Percentiles rank a stretch among this genome's conserved stretches.
Conservation (phyloP, 2,888 invertebrate species). For the Galeruca laticollis region DNA sequence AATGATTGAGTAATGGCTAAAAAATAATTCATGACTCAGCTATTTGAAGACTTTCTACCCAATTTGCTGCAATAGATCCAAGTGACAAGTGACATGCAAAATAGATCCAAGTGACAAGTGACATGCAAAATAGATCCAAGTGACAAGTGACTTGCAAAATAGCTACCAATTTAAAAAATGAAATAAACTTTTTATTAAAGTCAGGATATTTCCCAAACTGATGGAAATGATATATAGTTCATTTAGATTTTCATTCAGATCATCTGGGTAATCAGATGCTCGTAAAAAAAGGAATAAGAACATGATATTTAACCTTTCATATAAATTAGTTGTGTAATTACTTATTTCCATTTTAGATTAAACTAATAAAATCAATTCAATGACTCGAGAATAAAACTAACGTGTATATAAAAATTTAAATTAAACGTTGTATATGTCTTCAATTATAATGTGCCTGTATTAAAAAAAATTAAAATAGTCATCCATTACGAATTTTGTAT, state of each 20-base stretch:
- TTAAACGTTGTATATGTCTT: no score
- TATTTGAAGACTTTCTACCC: slow-evolving; percentile 17
- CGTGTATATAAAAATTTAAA: neutral
- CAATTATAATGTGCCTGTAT: no score
- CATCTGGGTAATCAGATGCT: neutral
- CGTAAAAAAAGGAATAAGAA: neutral
- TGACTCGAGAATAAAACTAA: neutral
- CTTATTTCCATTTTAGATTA: neutral
- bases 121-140: slow-evolving; percentile 17
- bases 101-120: slow-evolving; percentile 18
- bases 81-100: slow-evolving; percentile 28
- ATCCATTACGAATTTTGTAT: no score
- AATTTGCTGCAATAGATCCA: slow-evolving; percentile 10
- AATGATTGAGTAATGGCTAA: slow-evolving; percentile 22
- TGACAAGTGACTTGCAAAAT: slow-evolving; percentile 21
- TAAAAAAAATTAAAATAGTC: no score
- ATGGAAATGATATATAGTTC: neutral
- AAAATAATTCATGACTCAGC: slow-evolving; percentile 30
- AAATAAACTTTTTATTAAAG: slow-evolving; percentile 5
- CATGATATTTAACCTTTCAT: neutral
- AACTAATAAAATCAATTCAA: neutral
- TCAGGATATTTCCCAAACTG: neutral
- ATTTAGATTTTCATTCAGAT: neutral
- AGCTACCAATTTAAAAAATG: slow-evolving; percentile 21
- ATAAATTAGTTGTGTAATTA: neutral